Evolutionary conservation across 2,113 vertebrate genomes (phyloP).

Genomic region (Cavia porcellus): DNA sequence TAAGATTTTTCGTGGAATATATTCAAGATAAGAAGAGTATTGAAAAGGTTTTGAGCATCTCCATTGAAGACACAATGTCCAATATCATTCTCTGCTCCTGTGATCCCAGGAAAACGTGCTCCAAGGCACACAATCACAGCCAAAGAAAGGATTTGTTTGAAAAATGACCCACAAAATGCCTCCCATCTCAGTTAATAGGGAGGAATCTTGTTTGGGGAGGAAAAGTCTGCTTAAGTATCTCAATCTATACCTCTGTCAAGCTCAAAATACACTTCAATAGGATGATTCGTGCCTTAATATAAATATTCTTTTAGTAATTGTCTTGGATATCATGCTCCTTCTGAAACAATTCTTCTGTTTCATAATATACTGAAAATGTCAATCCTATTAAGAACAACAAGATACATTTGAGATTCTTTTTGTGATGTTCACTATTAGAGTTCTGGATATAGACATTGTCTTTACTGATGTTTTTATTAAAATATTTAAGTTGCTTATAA

Average conservation of each 20-base stretch:
- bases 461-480: background rate
- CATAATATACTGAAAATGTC: background rate
- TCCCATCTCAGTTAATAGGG: background rate
- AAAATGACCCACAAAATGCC: background rate
- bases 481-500: background rate
- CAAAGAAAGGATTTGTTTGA: background rate
- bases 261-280: background rate
- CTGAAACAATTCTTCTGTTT: slow-evolving; percentile 18
- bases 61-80: background rate
- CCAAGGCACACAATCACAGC: background rate
- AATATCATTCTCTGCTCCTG: background rate
- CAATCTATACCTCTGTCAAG: background rate
- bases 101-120: background rate
- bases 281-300: background rate
- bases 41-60: background rate
- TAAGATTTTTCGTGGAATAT: background rate
- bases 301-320: background rate
- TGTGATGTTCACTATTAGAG: background rate
- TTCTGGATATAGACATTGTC: background rate
- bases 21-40: background rate
- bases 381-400: slow-evolving; percentile 20
- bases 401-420: background rate
- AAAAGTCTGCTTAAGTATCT: background rate
- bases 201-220: background rate
- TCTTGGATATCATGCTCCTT: background rate